Evolutionary conservation across 2,888 invertebrate genomes (phyloP).

Genomic region (Cenopis cana): DNA sequence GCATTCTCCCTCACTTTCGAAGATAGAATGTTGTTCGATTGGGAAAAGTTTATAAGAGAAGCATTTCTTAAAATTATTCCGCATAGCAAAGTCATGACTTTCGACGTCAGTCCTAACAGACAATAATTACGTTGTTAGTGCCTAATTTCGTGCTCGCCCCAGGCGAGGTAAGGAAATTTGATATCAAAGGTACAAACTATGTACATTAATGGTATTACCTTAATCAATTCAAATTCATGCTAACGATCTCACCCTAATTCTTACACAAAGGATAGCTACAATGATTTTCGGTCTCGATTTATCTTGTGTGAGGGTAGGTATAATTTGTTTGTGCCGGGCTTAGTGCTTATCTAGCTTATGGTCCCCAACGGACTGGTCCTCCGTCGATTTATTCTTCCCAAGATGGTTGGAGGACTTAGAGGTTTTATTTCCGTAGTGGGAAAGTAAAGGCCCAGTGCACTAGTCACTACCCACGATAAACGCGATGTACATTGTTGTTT

Average conservation of each 20-base stretch:
- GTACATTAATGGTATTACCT: conserved; percentile 29
- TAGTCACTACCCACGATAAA: no score
- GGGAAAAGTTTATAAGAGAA: conserved; percentile 15
- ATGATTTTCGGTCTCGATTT: conserved; percentile 35
- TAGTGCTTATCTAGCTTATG: conserved; percentile 17
- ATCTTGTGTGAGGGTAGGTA: conserved; percentile 34
- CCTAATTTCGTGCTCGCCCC: conserved; percentile 1
- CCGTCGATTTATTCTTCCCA: conserved; percentile 11
- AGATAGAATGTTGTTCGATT: background rate
- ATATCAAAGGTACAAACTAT: conserved; percentile 30
- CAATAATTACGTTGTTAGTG: conserved; percentile 10
- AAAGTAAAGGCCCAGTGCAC: background rate
- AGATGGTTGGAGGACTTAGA: background rate
- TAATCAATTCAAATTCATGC: conserved; percentile 42
- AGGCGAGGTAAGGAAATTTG: conserved; percentile 23
- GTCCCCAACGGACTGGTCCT: conserved; percentile 1
- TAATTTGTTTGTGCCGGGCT: conserved; percentile 34
- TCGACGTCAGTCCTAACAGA: background rate
- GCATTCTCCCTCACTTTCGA: background rate
- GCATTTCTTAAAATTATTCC: conserved; percentile 1
- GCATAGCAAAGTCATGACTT: background rate
- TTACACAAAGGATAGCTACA: conserved; percentile 30
- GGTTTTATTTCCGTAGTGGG: background rate
- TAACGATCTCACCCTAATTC: conserved; percentile 29
- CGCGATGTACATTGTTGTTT: background rate